Conservation (phyloP, 2,888 invertebrate genomes). For the Chromoteleia sp. region DNA sequence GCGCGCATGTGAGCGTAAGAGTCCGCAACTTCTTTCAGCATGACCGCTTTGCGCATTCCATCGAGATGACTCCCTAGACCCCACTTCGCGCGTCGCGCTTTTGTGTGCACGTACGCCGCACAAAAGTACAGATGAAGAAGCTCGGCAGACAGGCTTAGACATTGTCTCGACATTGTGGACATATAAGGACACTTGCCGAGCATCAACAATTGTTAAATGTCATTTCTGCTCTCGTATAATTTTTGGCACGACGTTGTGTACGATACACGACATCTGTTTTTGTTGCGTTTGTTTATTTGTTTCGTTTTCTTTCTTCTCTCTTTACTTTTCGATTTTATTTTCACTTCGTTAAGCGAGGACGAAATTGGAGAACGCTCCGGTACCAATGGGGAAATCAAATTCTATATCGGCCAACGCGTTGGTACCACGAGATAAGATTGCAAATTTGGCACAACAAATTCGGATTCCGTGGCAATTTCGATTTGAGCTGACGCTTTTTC, state of each 20-base stretch:
- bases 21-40: constrained; percentile 45
- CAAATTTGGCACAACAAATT: not conserved
- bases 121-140: constrained; percentile 54
- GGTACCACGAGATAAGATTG: not conserved
- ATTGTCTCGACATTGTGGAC: constrained; percentile 77
- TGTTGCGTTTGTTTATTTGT: too few relatives aligned
- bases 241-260: constrained; percentile 5
- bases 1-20: constrained; percentile 25
- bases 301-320: not conserved
- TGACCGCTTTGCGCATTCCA: constrained; percentile 80
- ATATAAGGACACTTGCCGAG: constrained; percentile 78
- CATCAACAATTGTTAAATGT: constrained; percentile 55
- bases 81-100: constrained; percentile 48
- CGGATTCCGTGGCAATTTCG: constrained; percentile 12
- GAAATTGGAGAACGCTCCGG: not conserved
- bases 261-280: not conserved
- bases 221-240: constrained; percentile 26
- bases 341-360: too few relatives aligned
- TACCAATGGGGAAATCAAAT: not conserved
- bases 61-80: constrained; percentile 77
- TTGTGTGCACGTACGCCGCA: constrained; percentile 39
- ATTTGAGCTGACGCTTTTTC: constrained; percentile 25
- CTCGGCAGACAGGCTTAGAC: constrained; percentile 69
- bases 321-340: not conserved
- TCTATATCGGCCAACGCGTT: not conserved